These are phyloP conservation scores for Glaucidium brasilianum DNA, from an alignment of 2,113 vertebrate species.

Conservation along the genomic window DNA sequence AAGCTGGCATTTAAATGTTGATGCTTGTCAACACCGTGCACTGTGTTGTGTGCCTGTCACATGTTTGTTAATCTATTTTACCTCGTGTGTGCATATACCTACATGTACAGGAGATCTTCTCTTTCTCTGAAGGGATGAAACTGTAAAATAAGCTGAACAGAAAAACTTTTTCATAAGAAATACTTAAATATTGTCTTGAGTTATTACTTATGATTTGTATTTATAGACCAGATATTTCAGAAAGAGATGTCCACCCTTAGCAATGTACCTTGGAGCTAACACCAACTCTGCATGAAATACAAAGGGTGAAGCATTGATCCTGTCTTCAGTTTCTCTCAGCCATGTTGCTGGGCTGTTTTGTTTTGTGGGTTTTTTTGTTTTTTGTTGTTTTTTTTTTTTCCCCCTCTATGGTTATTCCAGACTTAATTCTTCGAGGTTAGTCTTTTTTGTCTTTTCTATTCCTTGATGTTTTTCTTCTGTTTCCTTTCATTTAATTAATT, in stretches of 20 bases:
- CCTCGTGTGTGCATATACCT: background rate
- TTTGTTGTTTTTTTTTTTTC: too few relatives aligned
- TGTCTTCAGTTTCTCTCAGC: background rate
- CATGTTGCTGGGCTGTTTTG: background rate
- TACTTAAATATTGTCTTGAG: background rate
- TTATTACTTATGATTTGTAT: background rate
- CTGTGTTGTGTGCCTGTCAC: background rate
- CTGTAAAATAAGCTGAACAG: background rate
- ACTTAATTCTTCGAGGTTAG: background rate
- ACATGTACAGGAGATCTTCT: background rate
- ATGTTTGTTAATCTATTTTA: background rate
- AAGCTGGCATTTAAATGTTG: background rate
- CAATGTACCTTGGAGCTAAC: background rate
- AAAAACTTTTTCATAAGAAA: background rate
- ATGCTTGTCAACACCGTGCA: background rate
- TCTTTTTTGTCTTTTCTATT: background rate
- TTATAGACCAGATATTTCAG: background rate
- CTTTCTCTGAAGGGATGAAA: background rate
- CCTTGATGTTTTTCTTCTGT: background rate
- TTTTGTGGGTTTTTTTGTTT: background rate
- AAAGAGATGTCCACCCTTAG: background rate
- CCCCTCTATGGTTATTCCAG: background rate
- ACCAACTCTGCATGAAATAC: background rate
- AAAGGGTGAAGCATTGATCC: background rate
- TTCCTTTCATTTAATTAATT: background rate